These are phyloP conservation scores for Drosophila pachea DNA, from an alignment of 1,140 invertebrate species.

Conservation along the genomic window DNA sequence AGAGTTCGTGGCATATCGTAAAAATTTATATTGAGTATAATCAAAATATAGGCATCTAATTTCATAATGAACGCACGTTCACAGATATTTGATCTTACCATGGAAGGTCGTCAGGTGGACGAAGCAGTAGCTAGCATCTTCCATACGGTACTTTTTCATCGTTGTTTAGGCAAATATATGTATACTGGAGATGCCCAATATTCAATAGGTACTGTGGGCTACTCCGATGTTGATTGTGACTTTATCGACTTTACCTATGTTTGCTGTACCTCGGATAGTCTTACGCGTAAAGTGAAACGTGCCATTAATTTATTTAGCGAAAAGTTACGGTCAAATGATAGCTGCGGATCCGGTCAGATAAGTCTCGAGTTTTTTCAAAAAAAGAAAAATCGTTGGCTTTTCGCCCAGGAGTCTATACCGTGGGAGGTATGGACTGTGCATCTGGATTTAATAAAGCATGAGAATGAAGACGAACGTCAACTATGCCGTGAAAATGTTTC, in stretches of 20 bases:
- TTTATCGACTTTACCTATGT: slow-evolving; percentile 99
- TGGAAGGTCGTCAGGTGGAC: slow-evolving; percentile 96
- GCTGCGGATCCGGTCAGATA: slow-evolving; percentile 89
- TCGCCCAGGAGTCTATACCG: slow-evolving; percentile 92
- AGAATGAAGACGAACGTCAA: slow-evolving; percentile 93
- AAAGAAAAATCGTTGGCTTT: slow-evolving; percentile 92
- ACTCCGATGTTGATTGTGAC: slow-evolving; percentile 97
- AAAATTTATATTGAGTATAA: too few relatives aligned
- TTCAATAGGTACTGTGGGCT: slow-evolving; percentile 95
- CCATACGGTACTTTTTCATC: slow-evolving; percentile 96
- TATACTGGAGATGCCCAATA: slow-evolving; percentile 96
- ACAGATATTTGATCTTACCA: slow-evolving; percentile 91
- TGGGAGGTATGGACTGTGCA: slow-evolving; percentile 99
- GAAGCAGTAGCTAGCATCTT: slow-evolving; percentile 96
- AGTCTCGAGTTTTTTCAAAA: slow-evolving; percentile 97
- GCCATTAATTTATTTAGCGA: slow-evolving; percentile 93
- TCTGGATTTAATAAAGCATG: slow-evolving; percentile 90
- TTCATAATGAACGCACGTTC: slow-evolving; percentile 91
- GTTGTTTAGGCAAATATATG: slow-evolving; percentile 96
- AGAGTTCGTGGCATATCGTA: too few relatives aligned
- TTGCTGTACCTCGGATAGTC: slow-evolving; percentile 90
- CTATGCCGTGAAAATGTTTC: slow-evolving; percentile 93
- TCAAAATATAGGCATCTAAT: background rate
- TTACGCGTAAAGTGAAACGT: slow-evolving; percentile 87
- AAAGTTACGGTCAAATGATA: slow-evolving; percentile 87